Conservation (phyloP, 2,797 vertebrate genomes). For the Trachops cirrhosus region DNA sequence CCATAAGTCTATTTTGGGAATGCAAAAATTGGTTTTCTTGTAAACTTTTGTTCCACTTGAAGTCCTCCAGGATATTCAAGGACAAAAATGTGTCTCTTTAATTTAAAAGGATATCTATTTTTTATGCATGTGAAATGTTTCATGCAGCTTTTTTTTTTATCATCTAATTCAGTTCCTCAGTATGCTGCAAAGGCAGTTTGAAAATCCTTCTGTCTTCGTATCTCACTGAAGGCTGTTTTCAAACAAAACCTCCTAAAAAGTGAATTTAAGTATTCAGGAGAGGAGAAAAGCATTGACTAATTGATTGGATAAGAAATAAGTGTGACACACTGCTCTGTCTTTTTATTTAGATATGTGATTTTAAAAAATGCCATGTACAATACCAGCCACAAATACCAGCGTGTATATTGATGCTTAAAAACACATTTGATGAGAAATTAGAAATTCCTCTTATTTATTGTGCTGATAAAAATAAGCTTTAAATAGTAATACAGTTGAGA, state of each 20-base stretch:
- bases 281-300: not conserved
- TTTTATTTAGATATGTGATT: not conserved
- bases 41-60: constrained; percentile 60
- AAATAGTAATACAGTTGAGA: not conserved
- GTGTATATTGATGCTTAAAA: not conserved
- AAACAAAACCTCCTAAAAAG: constrained; percentile 35
- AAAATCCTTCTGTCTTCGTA: not conserved
- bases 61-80: constrained; percentile 52
- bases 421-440: not conserved
- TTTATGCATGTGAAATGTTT: constrained; percentile 45
- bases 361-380: not conserved
- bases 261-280: not conserved
- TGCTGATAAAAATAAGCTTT: not conserved
- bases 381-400: not conserved
- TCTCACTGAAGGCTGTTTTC: constrained; percentile 49
- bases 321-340: not conserved
- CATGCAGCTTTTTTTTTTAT: not conserved
- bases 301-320: not conserved
- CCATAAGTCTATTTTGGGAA: constrained; percentile 49
- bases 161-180: constrained; percentile 21
- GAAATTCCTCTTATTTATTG: not conserved
- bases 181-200: not conserved
- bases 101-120: constrained; percentile 59
- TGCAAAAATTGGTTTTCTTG: constrained; percentile 49
- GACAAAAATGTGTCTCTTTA: constrained; percentile 40